Conservation (phyloP, 1,140 invertebrate genomes). For the Tetragnatha versicolor region DNA sequence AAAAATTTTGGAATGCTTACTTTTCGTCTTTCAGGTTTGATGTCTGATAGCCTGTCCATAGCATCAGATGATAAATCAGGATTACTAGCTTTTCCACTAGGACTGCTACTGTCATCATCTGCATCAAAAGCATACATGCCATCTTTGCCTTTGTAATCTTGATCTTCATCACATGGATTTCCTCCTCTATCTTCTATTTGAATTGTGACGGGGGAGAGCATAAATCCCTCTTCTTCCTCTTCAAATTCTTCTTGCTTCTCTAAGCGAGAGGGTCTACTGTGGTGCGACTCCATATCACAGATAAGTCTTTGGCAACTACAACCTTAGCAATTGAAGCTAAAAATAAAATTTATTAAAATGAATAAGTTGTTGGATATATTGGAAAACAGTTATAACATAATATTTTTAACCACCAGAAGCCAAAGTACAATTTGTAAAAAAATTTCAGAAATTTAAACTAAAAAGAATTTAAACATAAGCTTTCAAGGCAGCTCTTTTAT, state of each 20-base stretch:
- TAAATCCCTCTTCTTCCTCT: conserved; percentile 36
- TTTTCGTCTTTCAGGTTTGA: conserved; percentile 24
- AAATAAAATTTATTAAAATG: too few relatives aligned
- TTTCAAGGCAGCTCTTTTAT: too few relatives aligned
- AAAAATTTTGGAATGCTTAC: too few relatives aligned
- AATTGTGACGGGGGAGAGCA: conserved; percentile 52
- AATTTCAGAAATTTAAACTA: too few relatives aligned
- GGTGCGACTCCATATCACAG: conserved; percentile 46
- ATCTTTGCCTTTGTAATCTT: conserved; percentile 30
- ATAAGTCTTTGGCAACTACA: conserved; percentile 43
- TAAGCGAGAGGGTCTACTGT: conserved; percentile 47
- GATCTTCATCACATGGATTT: conserved; percentile 25
- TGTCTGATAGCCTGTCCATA: conserved; percentile 15
- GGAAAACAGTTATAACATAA: too few relatives aligned
- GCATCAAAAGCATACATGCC: conserved; percentile 25
- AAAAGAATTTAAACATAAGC: too few relatives aligned
- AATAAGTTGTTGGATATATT: too few relatives aligned
- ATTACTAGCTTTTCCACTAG: conserved; percentile 21
- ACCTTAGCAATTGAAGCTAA: conserved; percentile 4
- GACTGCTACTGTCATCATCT: conserved; percentile 21
- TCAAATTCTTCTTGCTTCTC: conserved; percentile 54
- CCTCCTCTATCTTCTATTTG: conserved; percentile 52
- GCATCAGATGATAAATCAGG: conserved; percentile 30
- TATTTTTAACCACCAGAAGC: too few relatives aligned
- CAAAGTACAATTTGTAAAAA: too few relatives aligned